phyloP scores from a whole-genome alignment of 92 coral and sea anemone genomes.

The Palythoa heliodiscus region DNA sequence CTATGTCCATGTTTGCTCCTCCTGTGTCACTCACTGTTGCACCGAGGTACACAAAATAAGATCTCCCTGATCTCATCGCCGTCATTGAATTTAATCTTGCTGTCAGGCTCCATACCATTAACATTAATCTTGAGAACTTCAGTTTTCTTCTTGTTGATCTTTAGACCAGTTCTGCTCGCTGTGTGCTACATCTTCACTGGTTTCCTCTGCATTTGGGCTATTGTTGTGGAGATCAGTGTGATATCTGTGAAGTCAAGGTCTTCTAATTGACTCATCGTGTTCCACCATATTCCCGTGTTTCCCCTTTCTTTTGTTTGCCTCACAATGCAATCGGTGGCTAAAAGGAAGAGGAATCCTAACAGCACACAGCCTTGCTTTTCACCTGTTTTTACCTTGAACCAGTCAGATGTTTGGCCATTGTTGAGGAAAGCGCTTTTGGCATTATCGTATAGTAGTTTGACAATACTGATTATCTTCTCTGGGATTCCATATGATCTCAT shows the following conservation, averaged over 20 bases:
- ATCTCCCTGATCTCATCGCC: slow-evolving; percentile 16
- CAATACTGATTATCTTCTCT: slow-evolving; percentile 2
- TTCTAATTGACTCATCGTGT: too few relatives aligned
- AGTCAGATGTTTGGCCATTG: not conserved
- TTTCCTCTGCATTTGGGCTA: slow-evolving; percentile 22
- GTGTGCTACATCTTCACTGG: slow-evolving; percentile 5
- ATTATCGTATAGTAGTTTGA: not conserved
- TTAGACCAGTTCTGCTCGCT: not conserved
- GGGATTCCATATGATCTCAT: not conserved
- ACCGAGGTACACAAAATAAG: not conserved
- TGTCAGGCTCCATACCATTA: slow-evolving; percentile 1
- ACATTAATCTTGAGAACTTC: too few relatives aligned
- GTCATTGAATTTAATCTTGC: too few relatives aligned
- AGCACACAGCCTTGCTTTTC: not conserved
- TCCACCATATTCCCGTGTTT: not conserved
- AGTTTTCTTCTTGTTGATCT: not conserved
- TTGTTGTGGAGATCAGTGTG: too few relatives aligned
- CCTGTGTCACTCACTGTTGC: slow-evolving; percentile 24
- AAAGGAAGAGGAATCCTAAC: too few relatives aligned
- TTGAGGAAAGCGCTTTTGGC: not conserved
- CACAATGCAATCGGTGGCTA: not conserved
- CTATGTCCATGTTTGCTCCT: slow-evolving; percentile 5
- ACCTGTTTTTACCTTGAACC: too few relatives aligned
- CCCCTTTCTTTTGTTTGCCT: too few relatives aligned
- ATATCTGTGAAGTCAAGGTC: too few relatives aligned